Conservation (phyloP, 2,797 vertebrate genomes). For the Chromis chromis region DNA sequence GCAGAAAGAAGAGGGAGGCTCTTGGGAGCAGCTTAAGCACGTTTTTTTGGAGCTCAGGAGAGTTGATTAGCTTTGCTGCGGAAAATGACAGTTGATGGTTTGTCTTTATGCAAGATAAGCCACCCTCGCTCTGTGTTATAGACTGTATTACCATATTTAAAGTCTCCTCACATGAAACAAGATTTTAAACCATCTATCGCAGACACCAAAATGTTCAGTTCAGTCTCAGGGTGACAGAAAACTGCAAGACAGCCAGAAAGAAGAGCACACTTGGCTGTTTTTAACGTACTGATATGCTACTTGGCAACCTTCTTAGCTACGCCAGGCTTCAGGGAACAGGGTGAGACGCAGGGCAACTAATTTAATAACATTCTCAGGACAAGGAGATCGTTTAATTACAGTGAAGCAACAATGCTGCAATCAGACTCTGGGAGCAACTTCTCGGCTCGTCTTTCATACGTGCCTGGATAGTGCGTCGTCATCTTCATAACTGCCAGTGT, state of each 20-base stretch:
- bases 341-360: constrained; percentile 75
- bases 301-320: constrained; percentile 57
- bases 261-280: constrained; percentile 28
- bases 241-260: not conserved
- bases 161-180: constrained; percentile 8
- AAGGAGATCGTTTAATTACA: constrained; percentile 57
- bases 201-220: not conserved
- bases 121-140: not conserved
- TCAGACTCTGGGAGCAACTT: constrained; percentile 40
- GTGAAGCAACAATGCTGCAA: constrained; percentile 37
- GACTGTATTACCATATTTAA: not conserved
- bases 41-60: constrained; percentile 63
- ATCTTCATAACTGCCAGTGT: constrained; percentile 43
- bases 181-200: not conserved
- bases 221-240: not conserved
- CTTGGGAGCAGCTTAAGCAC: constrained; percentile 63
- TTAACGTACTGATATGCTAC: constrained; percentile 35
- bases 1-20: constrained; percentile 54
- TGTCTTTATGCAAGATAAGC: constrained; percentile 32
- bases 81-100: constrained; percentile 51
- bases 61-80: constrained; percentile 64
- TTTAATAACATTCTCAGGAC: constrained; percentile 72
- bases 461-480: constrained; percentile 50
- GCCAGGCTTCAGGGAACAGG: constrained; percentile 63
- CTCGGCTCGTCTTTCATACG: constrained; percentile 20